Conservation (phyloP, 2,113 vertebrate species). For the Scolopax mira region DNA sequence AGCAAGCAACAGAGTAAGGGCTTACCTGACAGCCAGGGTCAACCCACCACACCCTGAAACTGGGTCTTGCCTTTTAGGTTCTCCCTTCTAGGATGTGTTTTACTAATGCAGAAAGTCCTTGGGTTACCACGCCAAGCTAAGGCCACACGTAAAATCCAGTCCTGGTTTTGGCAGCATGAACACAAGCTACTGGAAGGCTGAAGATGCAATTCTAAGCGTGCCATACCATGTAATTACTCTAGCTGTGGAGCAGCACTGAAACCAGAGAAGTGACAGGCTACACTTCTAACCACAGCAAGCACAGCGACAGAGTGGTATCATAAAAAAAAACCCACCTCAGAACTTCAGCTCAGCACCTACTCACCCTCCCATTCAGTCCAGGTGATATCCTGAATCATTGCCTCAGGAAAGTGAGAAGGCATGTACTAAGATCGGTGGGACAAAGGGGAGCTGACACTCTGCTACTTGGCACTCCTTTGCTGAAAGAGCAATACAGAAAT, state of each 20-base stretch:
- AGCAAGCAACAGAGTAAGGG: neutral
- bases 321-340: neutral
- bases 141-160: neutral
- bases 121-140: neutral
- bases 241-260: neutral
- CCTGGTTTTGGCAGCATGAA: neutral
- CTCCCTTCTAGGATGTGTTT: neutral
- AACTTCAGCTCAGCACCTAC: neutral
- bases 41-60: neutral
- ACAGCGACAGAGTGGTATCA: neutral
- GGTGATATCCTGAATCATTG: conserved; percentile 4
- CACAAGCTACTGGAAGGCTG: neutral
- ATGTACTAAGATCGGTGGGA: neutral
- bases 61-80: neutral
- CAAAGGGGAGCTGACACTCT: neutral
- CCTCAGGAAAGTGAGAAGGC: neutral
- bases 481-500: neutral
- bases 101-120: neutral
- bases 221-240: neutral
- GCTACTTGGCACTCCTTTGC: neutral
- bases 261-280: neutral
- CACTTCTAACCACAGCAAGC: neutral
- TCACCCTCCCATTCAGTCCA: neutral
- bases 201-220: neutral
- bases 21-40: neutral